A percentile compares a stretch with the other conserved stretches of the same genome.
phyloP scores from a whole-genome alignment of 2,113 vertebrate species.

The Nycticebus coucang region DNA sequence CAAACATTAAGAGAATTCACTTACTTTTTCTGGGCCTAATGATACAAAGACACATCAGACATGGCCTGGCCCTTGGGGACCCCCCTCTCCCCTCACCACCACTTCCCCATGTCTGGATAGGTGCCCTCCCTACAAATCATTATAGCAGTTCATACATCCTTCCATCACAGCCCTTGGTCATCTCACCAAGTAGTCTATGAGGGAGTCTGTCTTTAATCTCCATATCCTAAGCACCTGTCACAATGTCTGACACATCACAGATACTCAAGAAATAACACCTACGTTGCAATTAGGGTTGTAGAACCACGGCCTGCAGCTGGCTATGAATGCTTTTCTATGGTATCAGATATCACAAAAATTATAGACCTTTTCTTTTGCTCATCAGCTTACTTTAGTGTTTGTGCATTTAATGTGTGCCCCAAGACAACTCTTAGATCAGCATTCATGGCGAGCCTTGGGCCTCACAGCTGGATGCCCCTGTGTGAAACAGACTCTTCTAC shows the following conservation, averaged over 20 bases:
- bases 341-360: too few relatives aligned
- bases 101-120: background rate
- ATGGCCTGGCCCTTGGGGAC: background rate
- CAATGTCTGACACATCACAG: background rate
- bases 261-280: background rate
- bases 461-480: too few relatives aligned
- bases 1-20: background rate
- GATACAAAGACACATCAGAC: background rate
- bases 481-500: background rate
- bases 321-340: too few relatives aligned
- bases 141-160: background rate
- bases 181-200: background rate
- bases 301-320: too few relatives aligned
- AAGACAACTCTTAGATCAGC: too few relatives aligned
- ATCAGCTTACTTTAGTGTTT: too few relatives aligned
- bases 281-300: background rate
- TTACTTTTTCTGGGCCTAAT: background rate
- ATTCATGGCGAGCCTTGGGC: too few relatives aligned
- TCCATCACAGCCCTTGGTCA: background rate
- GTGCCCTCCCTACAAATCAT: background rate
- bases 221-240: background rate
- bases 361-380: too few relatives aligned
- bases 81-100: background rate
- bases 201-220: background rate
- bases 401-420: too few relatives aligned